These are phyloP conservation scores for Anniella stebbinsi DNA, from an alignment of 2,797 vertebrate genomes.

Conservation along the genomic window DNA sequence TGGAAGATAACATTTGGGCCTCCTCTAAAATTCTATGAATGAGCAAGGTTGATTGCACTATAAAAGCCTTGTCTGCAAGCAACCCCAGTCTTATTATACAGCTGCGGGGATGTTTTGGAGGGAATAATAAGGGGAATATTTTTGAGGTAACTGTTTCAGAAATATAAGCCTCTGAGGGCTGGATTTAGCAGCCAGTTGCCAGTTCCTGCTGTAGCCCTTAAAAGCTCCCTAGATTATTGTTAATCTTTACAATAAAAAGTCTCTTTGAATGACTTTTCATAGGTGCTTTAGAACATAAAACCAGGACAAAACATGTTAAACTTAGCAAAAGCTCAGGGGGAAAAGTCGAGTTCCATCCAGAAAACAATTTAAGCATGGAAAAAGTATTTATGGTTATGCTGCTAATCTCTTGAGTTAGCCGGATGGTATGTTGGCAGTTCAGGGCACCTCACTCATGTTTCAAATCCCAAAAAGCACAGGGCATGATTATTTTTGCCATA, in stretches of 20 bases:
- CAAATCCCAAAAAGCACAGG: background rate
- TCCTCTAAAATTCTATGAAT: too few species aligned
- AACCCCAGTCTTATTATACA: background rate
- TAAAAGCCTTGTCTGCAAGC: too few species aligned
- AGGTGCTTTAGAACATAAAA: background rate
- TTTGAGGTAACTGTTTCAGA: background rate
- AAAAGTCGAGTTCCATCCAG: background rate
- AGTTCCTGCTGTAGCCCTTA: background rate
- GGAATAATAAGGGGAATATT: background rate
- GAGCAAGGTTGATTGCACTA: too few species aligned
- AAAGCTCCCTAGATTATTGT: background rate
- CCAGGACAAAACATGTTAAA: background rate
- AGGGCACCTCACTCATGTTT: background rate
- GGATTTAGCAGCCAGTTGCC: background rate
- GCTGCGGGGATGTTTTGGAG: too few species aligned
- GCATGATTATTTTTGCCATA: conserved; percentile 17
- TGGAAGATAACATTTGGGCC: too few species aligned
- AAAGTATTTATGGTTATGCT: background rate
- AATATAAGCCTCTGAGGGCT: background rate
- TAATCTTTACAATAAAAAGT: background rate
- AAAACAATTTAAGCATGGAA: background rate
- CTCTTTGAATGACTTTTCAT: background rate
- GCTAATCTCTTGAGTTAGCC: background rate
- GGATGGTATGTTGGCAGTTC: background rate
- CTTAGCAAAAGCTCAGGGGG: background rate